Evolutionary conservation across 2,113 vertebrate species (phyloP).

Genomic region (Cromileptes altivelis): DNA sequence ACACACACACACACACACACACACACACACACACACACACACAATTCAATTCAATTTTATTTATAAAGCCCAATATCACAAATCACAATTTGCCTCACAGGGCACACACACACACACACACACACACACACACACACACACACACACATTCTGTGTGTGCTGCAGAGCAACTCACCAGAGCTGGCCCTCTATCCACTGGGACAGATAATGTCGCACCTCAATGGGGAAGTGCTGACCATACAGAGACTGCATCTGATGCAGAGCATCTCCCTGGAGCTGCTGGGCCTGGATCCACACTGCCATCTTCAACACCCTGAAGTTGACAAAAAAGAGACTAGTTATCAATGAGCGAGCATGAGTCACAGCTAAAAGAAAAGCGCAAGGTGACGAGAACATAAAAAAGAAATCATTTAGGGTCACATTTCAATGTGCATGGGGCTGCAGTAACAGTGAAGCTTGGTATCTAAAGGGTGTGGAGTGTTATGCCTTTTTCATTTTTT

Average conservation of each 20-base stretch:
- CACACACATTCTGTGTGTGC: background rate
- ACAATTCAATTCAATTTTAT: too few species aligned
- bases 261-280: constrained; percentile 96
- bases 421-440: background rate
- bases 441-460: background rate
- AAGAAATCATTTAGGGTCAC: background rate
- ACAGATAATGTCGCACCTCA: constrained; percentile 97
- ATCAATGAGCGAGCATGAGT: background rate
- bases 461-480: background rate
- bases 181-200: constrained; percentile 97
- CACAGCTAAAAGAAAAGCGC: background rate
- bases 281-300: constrained; percentile 99
- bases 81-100: too few species aligned
- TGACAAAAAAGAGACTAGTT: background rate
- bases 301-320: constrained; percentile 90
- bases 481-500: background rate
- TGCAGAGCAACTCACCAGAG: constrained; percentile 86
- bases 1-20: constrained; percentile 10
- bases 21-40: too few species aligned
- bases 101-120: background rate
- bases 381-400: background rate
- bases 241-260: constrained; percentile 98
- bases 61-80: too few species aligned
- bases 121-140: constrained; percentile 4
- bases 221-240: constrained; percentile 98